Base-by-base conservation (phyloP, 2,797 vertebrate genomes). In the Momotus momota region DNA sequence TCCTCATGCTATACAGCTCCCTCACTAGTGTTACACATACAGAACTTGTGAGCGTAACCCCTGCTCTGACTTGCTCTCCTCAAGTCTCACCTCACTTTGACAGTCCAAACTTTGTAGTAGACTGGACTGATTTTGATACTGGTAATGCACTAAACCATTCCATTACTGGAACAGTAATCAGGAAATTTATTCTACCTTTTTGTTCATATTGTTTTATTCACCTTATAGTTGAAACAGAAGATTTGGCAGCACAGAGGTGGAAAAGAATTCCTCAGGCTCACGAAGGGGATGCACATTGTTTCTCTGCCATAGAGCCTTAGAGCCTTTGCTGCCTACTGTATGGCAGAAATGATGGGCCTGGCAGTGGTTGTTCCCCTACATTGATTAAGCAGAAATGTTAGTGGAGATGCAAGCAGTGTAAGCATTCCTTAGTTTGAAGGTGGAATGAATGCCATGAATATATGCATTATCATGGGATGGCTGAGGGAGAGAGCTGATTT, bases 381-480 rank as follows among this genome's bases (percentile, higher is more conserved):
- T 8, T 52, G 61, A 84, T 46, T 91, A 46, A 79, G n/a, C 29
- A 89, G 60, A 85, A 90, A 64, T 49, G 21, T 58, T 55, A 64
- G 49, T 15, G 45, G 65, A 62, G 33, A 61, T 52, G 12, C 51
- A 82, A 92, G n/a, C 54, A 65, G 10, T 7, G 10, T 51, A 84
- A 57, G 19, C 27, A 55, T 52, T 73, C 33, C 31, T 89, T 49
- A 73, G 45, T 54, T 64, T 77, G 45, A 64, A 48, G 25, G 21
- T 75, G 31, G 12, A 84, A 79, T 61, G 58, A 88, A 87, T 48
- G 10, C 40, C 55, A 41, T 31, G 79, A 81, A 75, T n/a, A 25
- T 1, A 62, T 4, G 7, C 5, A 86, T 89, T 79, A 17, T 51
- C n/a, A 55, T 17, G 52, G 43, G 52, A 67, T 35, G 23, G 49